phyloP scores from a whole-genome alignment of 2,888 invertebrate species.

The Encarsia formosa region DNA sequence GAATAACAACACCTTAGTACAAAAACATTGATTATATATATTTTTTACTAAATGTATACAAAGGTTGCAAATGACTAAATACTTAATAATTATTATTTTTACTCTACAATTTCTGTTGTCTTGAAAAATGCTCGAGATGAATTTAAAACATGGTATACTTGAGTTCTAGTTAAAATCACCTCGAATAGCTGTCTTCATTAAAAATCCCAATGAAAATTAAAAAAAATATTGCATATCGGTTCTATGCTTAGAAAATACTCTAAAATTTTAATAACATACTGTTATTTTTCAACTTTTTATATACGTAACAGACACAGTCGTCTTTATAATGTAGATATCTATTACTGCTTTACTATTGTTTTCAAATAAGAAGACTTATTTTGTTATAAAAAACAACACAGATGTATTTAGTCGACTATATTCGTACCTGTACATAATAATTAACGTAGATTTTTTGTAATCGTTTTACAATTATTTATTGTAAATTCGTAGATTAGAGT shows the following conservation, averaged over 20 bases:
- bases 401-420: slow-evolving; percentile 10
- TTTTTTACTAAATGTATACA: slow-evolving; percentile 40
- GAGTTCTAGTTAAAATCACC: slow-evolving; percentile 19
- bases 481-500: slow-evolving; percentile 13
- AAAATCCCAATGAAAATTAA: not conserved
- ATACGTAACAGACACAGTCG: too few relatives aligned
- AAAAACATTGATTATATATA: slow-evolving; percentile 48
- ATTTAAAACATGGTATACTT: slow-evolving; percentile 14
- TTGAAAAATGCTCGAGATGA: slow-evolving; percentile 31
- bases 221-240: not conserved
- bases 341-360: too few relatives aligned
- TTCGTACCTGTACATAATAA: slow-evolving; percentile 15
- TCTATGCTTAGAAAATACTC: too few relatives aligned
- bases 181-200: slow-evolving; percentile 8
- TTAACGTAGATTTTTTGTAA: slow-evolving; percentile 4
- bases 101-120: slow-evolving; percentile 30
- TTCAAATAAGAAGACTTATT: not conserved
- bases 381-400: slow-evolving; percentile 1
- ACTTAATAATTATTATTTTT: slow-evolving; percentile 39
- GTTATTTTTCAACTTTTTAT: too few relatives aligned
- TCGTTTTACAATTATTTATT: slow-evolving; percentile 2
- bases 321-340: too few relatives aligned
- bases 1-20: slow-evolving; percentile 43
- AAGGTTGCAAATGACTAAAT: slow-evolving; percentile 40
- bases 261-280: too few relatives aligned